Conservation (phyloP, 1,140 invertebrate species). For the Mesaphorura yosii region DNA sequence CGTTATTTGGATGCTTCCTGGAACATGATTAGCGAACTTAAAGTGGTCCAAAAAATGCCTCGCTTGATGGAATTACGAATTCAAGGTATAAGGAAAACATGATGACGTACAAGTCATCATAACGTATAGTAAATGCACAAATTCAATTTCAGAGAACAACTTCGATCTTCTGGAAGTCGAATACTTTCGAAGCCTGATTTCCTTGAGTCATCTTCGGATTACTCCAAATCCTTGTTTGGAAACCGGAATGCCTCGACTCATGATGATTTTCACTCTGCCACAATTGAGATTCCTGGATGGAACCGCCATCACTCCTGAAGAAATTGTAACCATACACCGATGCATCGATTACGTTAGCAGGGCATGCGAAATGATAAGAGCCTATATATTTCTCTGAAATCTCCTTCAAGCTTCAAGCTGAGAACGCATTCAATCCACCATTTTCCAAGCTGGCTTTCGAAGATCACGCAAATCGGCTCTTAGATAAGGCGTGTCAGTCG, state of each 20-base stretch:
- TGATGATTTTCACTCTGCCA: constrained; percentile 11
- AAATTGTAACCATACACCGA: constrained; percentile 3
- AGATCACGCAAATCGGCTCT: constrained; percentile 4
- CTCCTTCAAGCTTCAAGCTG: constrained; percentile 8
- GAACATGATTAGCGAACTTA: constrained; percentile 12
- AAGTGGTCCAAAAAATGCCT: background rate
- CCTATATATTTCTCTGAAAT: background rate
- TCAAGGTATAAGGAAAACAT: constrained; percentile 11
- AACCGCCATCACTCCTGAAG: constrained; percentile 1
- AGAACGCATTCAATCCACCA: constrained; percentile 14
- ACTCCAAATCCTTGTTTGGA: constrained; percentile 10
- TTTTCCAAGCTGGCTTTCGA: constrained; percentile 11
- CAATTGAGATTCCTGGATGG: constrained; percentile 15
- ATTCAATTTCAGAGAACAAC: constrained; percentile 5
- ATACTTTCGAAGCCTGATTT: constrained; percentile 3
- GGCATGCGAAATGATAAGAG: background rate
- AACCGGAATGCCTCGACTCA: constrained; percentile 3
- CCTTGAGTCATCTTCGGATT: constrained; percentile 9
- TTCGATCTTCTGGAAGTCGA: constrained; percentile 15
- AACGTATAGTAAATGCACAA: background rate
- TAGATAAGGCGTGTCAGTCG: constrained; percentile 16
- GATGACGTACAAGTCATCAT: background rate
- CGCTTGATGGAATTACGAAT: constrained; percentile 8
- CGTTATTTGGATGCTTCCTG: constrained; percentile 10
- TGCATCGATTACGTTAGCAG: background rate